Evolutionary conservation across 2,113 vertebrate species (phyloP), one percentile per base, ranked within the genome.

Genomic region (Steatornis caripensis): DNA sequence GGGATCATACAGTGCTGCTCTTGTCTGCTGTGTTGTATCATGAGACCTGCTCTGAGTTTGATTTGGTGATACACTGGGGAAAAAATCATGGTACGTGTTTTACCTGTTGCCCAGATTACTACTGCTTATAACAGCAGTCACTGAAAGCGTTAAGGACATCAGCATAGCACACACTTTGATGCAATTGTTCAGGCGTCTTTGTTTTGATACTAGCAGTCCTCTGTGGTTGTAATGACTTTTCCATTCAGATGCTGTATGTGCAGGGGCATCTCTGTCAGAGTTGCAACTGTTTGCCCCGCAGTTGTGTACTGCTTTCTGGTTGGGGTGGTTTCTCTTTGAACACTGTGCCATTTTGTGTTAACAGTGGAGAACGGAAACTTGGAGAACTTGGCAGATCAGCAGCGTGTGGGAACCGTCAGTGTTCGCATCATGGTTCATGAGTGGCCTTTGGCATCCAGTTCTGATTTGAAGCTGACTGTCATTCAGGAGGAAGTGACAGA

Each of bases 401-500:
- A 98, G 69, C 98, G 89, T 87, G 84, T 98, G 94, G 98, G 98
- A 89, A 98, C 97, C 1, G 98, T 99, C 70, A 98, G 98, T 15
- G 96, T 98, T 81, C 98, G 99, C 61, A 98, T 99, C 95, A 99
- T 99, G 98, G 98, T 99, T 97, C 99, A 98, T 4, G 97, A 99
- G 87, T 99, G 98, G 97, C 98, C 98, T 48, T 95, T 99, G 89
- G 98, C 98, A 93, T 98, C 98, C 80, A 98, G 98, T 90, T 98
- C 98, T 7, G 98, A 98, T 91, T 96, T 99, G 95, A 96, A 98
- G 54, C 97, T 99, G 66, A 98, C 99, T 95, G 98, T 99, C 69
- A 97, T 99, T 97, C 99, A 99, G 95, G 98, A 98, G 90, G 99
- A 99, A 96, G 98, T 99, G 57, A 99, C 99, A 43, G 98, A 99